Evolutionary conservation across 2,113 vertebrate species (phyloP).

Genomic region (Rattus rattus): DNA sequence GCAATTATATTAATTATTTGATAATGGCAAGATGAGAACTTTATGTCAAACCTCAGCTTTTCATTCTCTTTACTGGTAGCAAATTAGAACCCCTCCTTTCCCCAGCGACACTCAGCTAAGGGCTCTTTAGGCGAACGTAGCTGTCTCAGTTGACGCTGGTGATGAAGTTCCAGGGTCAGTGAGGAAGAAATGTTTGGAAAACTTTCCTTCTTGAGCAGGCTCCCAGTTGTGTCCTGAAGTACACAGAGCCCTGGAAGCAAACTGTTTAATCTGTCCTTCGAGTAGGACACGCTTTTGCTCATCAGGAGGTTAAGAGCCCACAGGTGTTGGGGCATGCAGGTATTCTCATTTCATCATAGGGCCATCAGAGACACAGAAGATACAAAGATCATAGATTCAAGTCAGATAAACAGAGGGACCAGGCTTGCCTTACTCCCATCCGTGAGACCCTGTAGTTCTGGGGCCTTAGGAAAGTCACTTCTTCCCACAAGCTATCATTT

Average conservation of each 20-base stretch:
- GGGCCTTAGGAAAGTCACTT: neutral
- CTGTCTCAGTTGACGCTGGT: neutral
- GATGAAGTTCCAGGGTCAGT: neutral
- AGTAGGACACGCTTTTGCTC: no score
- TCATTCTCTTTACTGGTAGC: neutral
- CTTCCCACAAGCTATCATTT: neutral
- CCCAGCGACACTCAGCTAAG: neutral
- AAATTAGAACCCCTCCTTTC: neutral
- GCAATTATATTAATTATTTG: neutral
- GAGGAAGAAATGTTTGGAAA: no score
- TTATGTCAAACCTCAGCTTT: constrained; percentile 24
- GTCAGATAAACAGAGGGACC: neutral
- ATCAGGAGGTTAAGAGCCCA: no score
- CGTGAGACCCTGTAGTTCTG: neutral
- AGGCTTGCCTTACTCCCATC: neutral
- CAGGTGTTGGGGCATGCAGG: neutral
- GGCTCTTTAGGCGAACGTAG: neutral
- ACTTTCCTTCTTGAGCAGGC: neutral
- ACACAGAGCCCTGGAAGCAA: neutral
- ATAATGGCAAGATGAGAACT: neutral
- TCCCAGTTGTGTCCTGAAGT: neutral
- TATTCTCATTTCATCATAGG: neutral
- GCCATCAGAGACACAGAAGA: neutral
- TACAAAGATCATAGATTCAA: neutral
- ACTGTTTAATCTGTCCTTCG: rapidly evolving